phyloP scores from a whole-genome alignment of 2,797 vertebrate genomes.

The Rhinichthys osculus region DNA sequence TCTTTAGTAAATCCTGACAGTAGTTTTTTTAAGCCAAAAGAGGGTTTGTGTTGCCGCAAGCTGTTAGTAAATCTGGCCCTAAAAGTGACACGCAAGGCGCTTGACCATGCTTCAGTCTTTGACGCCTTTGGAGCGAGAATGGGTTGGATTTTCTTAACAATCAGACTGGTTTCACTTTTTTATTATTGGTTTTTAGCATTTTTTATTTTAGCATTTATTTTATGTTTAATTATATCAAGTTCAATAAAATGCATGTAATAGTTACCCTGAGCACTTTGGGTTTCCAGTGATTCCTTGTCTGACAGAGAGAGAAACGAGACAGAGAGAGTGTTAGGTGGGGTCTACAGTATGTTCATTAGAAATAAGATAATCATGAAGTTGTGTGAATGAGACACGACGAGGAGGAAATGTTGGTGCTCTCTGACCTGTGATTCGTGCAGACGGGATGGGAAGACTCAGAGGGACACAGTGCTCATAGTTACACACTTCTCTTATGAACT shows the following conservation, averaged over 20 bases:
- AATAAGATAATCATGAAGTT: conserved; percentile 23
- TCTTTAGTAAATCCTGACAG: no score
- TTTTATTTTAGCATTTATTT: not conserved
- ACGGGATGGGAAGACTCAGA: conserved; percentile 91
- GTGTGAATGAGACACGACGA: not conserved
- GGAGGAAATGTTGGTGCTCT: not conserved
- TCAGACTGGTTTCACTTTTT: not conserved
- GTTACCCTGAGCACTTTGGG: conserved; percentile 80
- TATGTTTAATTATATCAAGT: not conserved
- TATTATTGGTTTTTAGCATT: not conserved
- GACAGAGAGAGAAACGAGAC: conserved; percentile 69
- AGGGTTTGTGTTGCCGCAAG: no score
- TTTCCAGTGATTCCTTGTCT: conserved; percentile 78
- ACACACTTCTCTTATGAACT: conserved; percentile 96
- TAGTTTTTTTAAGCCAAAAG: no score
- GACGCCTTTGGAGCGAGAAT: not conserved
- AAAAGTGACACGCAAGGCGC: not conserved
- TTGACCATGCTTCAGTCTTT: not conserved
- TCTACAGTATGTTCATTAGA: not conserved
- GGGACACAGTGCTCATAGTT: conserved; percentile 97
- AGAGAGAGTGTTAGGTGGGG: conserved; percentile 33
- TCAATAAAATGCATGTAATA: conserved; percentile 60
- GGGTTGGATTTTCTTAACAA: not conserved
- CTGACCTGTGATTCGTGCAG: conserved; percentile 91
- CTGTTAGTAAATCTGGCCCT: no score